These are phyloP conservation scores for Copidosoma floridanum DNA, from an alignment of 1,140 invertebrate species.

Conservation along the genomic window DNA sequence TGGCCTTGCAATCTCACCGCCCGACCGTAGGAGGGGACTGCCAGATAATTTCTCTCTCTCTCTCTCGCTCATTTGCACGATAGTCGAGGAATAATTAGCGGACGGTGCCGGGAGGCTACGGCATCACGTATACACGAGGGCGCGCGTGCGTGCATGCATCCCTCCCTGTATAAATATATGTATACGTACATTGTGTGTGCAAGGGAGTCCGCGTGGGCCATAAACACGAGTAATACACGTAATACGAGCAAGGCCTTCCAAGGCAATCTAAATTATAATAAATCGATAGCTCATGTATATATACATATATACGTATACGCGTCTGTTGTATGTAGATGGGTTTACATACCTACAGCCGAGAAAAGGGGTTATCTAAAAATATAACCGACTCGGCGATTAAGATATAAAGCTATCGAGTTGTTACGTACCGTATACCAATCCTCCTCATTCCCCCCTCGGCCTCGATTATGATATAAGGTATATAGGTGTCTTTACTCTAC, in stretches of 20 bases:
- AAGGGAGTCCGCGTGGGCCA: not conserved
- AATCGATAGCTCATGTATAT: constrained; percentile 39
- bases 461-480: too few relatives aligned
- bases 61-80: constrained; percentile 43
- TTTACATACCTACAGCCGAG: constrained; percentile 30
- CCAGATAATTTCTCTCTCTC: constrained; percentile 28
- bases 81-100: constrained; percentile 45
- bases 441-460: not conserved
- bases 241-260: constrained; percentile 31
- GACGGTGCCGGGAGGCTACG: too few relatives aligned
- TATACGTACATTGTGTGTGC: not conserved
- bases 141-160: constrained; percentile 26
- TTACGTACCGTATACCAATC: not conserved
- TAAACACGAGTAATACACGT: constrained; percentile 27
- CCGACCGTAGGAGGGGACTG: not conserved
- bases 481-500: too few relatives aligned
- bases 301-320: constrained; percentile 12
- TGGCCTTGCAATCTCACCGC: constrained; percentile 4
- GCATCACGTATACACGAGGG: not conserved
- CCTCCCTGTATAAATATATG: constrained; percentile 12
- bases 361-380: constrained; percentile 26
- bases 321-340: constrained; percentile 32
- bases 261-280: constrained; percentile 51
- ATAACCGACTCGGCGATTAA: constrained; percentile 5
- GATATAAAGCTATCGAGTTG: not conserved